Evolutionary conservation across 2,888 invertebrate species (phyloP), one percentile per base, ranked within the genome.

Genomic region (Tineola bisselliella): DNA sequence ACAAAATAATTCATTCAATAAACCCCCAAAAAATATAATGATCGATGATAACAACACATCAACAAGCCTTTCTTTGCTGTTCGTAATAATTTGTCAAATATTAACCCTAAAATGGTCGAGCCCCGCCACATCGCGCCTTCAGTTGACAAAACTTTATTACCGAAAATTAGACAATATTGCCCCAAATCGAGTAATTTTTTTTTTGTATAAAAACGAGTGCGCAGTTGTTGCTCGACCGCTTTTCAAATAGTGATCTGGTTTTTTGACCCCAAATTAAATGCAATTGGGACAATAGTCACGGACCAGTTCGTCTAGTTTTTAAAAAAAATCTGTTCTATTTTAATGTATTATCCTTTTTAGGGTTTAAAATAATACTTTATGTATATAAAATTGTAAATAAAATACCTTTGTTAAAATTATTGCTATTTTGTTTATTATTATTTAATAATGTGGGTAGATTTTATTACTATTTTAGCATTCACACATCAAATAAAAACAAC

Each of bases 131-230:
- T 68, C 80, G 77, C 77, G 78, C 81, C 83, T 78, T 67, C 70
- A 84, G 87, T 87, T 87, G 81, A 84, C 87, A 83, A 87, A 87
- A 86, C 86, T 84, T 68, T 84, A 84, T 84, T 81, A 87, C 87
- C 87, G 77, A 82, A 81, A 76, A 87, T 83, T 80, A 73, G 77
- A 82, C 83, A 87, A 87, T 84, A 84, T 86, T 84, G 75, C 74
- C 73, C 79, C 73, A 77, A 80, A 75, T 74, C 76, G 75, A 72
- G 71, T 72, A 75, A 79, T 80, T 73, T 71, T 73, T 73, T 73
- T 75, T 82, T 75, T 82, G 77, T 82, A 74, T n/a, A 77, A 66
- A 68, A 66, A 70, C 75, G 76, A 76, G 77, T 77, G 76, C 79
- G 75, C 78, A 71, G 74, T 72, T 72, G 74, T 58, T 54, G 38